Conservation (phyloP, 2,797 vertebrate species). For the Periophthalmus magnuspinnatus region DNA sequence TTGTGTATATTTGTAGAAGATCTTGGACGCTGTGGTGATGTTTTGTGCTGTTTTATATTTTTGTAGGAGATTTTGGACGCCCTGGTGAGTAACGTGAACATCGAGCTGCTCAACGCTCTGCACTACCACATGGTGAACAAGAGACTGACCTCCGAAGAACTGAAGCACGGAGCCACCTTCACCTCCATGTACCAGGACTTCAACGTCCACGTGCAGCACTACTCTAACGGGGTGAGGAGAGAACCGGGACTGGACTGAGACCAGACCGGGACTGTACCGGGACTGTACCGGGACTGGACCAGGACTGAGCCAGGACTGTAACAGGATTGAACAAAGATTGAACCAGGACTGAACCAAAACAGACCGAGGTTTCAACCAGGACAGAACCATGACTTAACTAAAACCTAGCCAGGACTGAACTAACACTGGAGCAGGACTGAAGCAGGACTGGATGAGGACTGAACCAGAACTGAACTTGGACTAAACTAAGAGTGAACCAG, state of each 20-base stretch:
- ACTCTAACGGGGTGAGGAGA: slow-evolving; percentile 87
- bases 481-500: no score
- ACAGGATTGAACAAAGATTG: neutral
- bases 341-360: no score
- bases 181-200: slow-evolving; percentile 96
- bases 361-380: no score
- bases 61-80: slow-evolving; percentile 94
- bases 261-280: neutral
- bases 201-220: slow-evolving; percentile 92
- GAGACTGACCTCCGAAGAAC: slow-evolving; percentile 89
- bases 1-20: neutral
- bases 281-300: neutral
- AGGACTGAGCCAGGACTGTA: neutral
- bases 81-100: slow-evolving; percentile 97
- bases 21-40: neutral
- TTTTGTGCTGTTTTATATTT: slow-evolving; percentile 14
- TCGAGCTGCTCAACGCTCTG: slow-evolving; percentile 94
- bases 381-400: no score
- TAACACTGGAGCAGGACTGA: no score
- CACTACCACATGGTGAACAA: slow-evolving; percentile 96
- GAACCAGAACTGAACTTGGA: no score
- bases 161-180: slow-evolving; percentile 85
- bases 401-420: no score
- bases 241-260: neutral
- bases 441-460: no score